Conservation (phyloP, 2,888 invertebrate genomes). For the Yponomeuta sedellus region DNA sequence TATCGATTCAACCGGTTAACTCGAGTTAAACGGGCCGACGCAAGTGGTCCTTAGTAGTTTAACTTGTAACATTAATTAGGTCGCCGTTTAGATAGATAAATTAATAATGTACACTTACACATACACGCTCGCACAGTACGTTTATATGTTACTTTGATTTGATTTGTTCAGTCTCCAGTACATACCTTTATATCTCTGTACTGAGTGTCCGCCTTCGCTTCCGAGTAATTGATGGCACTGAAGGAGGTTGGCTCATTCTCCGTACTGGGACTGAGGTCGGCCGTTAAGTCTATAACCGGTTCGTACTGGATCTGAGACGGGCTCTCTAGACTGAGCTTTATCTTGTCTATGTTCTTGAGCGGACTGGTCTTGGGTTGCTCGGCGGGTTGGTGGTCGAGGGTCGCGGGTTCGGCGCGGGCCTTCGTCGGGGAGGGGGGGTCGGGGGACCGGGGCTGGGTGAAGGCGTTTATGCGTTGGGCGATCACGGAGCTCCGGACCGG, state of each 20-base stretch:
- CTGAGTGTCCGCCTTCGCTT: slow-evolving; percentile 33
- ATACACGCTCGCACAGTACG: too few relatives aligned
- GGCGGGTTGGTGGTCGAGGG: slow-evolving; percentile 32
- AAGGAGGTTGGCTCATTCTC: slow-evolving; percentile 57
- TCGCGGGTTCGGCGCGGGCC: slow-evolving; percentile 30
- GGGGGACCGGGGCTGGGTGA: slow-evolving; percentile 43
- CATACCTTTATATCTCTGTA: slow-evolving; percentile 45
- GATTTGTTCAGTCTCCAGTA: too few relatives aligned
- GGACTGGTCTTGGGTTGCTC: slow-evolving; percentile 45
- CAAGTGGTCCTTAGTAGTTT: too few relatives aligned
- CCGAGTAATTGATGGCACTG: slow-evolving; percentile 53
- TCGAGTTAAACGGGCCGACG: too few relatives aligned
- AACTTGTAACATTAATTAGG: too few relatives aligned
- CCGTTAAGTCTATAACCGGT: slow-evolving; percentile 59
- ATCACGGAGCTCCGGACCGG: slow-evolving; percentile 81
- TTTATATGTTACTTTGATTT: too few relatives aligned
- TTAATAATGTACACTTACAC: too few relatives aligned
- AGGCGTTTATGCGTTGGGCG: slow-evolving; percentile 78
- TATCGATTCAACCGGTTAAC: too few relatives aligned
- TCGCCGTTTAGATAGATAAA: too few relatives aligned
- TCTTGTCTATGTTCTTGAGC: slow-evolving; percentile 54
- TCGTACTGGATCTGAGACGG: slow-evolving; percentile 72
- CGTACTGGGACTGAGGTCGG: slow-evolving; percentile 61
- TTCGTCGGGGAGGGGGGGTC: slow-evolving; percentile 14
- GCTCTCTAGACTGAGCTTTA: slow-evolving; percentile 64